Percentiles rank a stretch among this genome's conserved stretches.
phyloP scores from a whole-genome alignment of 2,113 vertebrate species.

The Peucedramus taeniatus region DNA sequence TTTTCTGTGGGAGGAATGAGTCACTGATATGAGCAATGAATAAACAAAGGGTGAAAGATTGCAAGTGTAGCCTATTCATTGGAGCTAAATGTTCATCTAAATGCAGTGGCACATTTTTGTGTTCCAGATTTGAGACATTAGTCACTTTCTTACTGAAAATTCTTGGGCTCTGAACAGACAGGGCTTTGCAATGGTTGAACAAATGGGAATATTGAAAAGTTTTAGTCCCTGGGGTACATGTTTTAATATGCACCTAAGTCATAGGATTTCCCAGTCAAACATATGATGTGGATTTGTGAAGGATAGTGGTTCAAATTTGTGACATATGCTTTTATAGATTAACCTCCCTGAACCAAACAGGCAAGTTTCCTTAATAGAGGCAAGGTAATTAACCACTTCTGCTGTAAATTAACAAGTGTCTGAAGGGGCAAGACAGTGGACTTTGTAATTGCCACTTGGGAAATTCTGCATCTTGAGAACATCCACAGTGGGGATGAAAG shows the following conservation, averaged over 20 bases:
- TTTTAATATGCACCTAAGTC: background rate
- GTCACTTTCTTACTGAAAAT: background rate
- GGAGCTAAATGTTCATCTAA: background rate
- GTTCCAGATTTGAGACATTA: background rate
- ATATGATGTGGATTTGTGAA: background rate
- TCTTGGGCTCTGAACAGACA: background rate
- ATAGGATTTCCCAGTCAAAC: background rate
- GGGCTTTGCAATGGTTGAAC: background rate
- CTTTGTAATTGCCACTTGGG: background rate
- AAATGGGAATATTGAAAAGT: background rate
- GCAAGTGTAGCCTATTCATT: background rate
- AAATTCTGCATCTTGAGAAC: background rate
- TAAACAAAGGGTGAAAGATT: conserved; percentile 2
- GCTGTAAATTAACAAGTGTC: background rate
- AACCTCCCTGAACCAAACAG: background rate
- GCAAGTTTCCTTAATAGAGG: background rate
- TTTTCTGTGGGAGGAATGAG: background rate
- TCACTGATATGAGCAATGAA: background rate
- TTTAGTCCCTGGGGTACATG: background rate
- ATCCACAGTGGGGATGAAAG: background rate
- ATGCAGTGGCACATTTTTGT: background rate
- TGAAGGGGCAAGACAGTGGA: background rate
- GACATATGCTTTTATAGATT: background rate
- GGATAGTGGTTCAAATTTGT: background rate
- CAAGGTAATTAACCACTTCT: background rate